Evolutionary conservation across 2,113 vertebrate species (phyloP), one percentile per base, ranked within the genome.

Genomic region (Mus spicilegus): DNA sequence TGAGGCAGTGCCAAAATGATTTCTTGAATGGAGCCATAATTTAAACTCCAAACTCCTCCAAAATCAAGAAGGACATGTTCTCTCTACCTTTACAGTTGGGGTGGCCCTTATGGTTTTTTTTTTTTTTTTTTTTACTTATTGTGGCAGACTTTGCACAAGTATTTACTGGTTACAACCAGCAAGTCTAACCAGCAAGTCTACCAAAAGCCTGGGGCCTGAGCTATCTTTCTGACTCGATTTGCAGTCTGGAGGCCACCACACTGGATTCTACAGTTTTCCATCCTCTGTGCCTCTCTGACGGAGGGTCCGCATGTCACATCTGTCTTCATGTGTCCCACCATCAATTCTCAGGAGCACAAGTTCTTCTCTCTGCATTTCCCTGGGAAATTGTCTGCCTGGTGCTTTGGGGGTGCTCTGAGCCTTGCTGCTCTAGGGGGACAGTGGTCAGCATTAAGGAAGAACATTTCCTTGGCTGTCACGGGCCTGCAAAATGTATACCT

Each of bases 401-500:
- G 54, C 56, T 69, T 73, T 56, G 69, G 51, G 54, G 86, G 65
- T 1, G 0, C 13, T 42, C 73, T 87, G 91, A 87, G 91, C 72
- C 0, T 13, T 73, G 94, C 51, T 39, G 76, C 73, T 65, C 78
- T 81, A 76, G 76, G 89, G 89, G 94, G 95, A 91, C 95, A 92
- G 95, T 97, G 97, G 97, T 92, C 89, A 76, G 36, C 80, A 82
- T 97, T 91, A 96, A 94, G 96, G 98, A 98, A 93, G 87, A 91
- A 91, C 96, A 98, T 98, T 98, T 97, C 96, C 97, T 98, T 97
- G 96, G 94, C 93, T 54, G 63, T 98, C 98, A 98, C 94, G 97
- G 94, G 78, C 91, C 96, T 94, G 92, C 94, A 97, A 98, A 97
- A 89, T 90, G 97, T 98, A 98, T 98, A 97, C 96, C 95, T 98